Conservation (phyloP, 2,797 vertebrate species). For the Iguana delicatissima region DNA sequence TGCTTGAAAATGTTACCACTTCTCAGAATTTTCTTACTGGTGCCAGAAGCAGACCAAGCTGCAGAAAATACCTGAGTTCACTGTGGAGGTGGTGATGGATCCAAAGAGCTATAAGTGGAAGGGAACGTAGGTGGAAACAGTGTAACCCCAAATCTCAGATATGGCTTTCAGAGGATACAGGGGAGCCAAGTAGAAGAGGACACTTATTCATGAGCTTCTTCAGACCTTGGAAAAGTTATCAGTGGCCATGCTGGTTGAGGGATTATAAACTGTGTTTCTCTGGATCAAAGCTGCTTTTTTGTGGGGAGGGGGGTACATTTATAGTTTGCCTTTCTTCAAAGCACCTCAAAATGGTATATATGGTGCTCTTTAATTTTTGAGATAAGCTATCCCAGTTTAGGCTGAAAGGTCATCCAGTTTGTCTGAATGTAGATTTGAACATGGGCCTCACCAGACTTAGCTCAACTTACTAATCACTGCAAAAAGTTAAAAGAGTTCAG, state of each 20-base stretch:
- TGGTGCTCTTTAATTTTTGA: too few relatives aligned
- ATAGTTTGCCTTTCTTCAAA: too few relatives aligned
- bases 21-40: not conserved
- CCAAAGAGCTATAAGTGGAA: not conserved
- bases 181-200: not conserved
- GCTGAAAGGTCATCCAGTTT: too few relatives aligned
- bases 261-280: not conserved
- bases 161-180: not conserved
- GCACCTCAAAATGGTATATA: too few relatives aligned
- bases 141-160: not conserved
- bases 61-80: not conserved
- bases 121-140: not conserved
- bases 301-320: too few relatives aligned
- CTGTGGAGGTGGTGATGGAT: not conserved
- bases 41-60: not conserved
- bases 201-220: not conserved
- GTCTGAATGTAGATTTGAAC: too few relatives aligned
- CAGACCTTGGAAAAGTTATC: not conserved
- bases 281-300: not conserved
- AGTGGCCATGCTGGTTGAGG: not conserved
- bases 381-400: too few relatives aligned
- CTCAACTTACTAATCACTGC: not conserved
- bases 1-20: slow-evolving; percentile 52
- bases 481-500: not conserved
- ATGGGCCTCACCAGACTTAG: too few relatives aligned